Evolutionary conservation across 2,113 vertebrate genomes (phyloP).

Genomic region (Chamaetylas fuelleborni): DNA sequence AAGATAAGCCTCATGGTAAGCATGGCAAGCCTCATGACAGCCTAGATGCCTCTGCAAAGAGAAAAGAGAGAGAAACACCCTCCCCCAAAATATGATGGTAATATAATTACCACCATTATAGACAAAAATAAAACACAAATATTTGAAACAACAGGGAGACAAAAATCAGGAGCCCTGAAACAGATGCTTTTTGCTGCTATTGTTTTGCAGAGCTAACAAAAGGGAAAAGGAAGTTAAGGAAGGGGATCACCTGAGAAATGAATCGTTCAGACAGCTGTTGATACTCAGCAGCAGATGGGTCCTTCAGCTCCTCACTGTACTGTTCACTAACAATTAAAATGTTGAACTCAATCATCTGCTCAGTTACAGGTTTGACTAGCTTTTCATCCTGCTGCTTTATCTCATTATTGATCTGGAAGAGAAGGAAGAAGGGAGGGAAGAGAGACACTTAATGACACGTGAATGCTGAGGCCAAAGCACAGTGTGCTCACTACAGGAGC

Average conservation of each 20-base stretch:
- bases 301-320: slow-evolving; percentile 78
- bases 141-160: background rate
- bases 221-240: background rate
- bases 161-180: background rate
- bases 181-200: background rate
- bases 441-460: fast-evolving
- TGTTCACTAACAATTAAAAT: slow-evolving; percentile 78
- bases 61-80: background rate
- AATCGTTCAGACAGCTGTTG: slow-evolving; percentile 78
- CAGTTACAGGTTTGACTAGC: slow-evolving; percentile 48
- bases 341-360: slow-evolving; percentile 86
- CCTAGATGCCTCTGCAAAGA: background rate
- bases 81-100: background rate
- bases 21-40: background rate
- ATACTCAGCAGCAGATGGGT: slow-evolving; percentile 69
- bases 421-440: background rate
- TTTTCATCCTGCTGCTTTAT: slow-evolving; percentile 76
- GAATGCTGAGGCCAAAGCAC: background rate
- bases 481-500: background rate
- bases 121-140: background rate
- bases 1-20: background rate
- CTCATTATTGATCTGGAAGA: slow-evolving; percentile 83
- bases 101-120: background rate
- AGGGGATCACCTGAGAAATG: slow-evolving; percentile 78
- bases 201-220: background rate